These are phyloP conservation scores for Pleuronectes platessa DNA, from an alignment of 2,113 vertebrate genomes.

Conservation along the genomic window DNA sequence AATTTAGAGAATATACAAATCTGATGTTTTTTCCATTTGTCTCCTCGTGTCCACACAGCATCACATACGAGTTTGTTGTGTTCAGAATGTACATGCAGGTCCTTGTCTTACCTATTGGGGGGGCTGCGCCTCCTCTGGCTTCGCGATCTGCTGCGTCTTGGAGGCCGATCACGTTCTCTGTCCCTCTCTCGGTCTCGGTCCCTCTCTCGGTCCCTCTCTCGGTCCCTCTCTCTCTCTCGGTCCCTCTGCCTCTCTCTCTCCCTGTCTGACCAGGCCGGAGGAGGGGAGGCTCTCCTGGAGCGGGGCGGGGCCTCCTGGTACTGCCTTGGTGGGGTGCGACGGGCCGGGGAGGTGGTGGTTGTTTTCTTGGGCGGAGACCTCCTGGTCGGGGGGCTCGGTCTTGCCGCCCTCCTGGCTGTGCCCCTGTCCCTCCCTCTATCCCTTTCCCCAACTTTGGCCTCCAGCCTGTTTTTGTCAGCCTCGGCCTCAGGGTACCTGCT, in stretches of 20 bases:
- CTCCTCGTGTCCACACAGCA: no score
- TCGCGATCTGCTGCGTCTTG: conserved; percentile 58
- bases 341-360: conserved; percentile 27
- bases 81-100: not conserved
- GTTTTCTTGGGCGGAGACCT: conserved; percentile 54
- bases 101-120: conserved; percentile 59
- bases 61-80: no score
- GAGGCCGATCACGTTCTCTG: conserved; percentile 46
- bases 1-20: no score
- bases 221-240: conserved; percentile 1
- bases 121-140: conserved; percentile 61
- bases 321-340: conserved; percentile 77
- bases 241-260: conserved; percentile 52
- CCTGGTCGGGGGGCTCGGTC: conserved; percentile 28
- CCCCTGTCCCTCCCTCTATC: conserved; percentile 48
- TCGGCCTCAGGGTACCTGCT: conserved; percentile 22
- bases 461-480: conserved; percentile 47
- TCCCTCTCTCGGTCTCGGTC: conserved; percentile 20
- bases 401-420: conserved; percentile 1
- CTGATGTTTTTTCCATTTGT: no score
- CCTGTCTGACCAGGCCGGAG: conserved; percentile 53
- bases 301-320: conserved; percentile 71
- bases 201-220: not conserved
- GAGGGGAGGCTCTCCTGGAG: conserved; percentile 62
- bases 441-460: conserved; percentile 29